phyloP scores from a whole-genome alignment of 1,140 invertebrate species.

The Halotydeus destructor region DNA sequence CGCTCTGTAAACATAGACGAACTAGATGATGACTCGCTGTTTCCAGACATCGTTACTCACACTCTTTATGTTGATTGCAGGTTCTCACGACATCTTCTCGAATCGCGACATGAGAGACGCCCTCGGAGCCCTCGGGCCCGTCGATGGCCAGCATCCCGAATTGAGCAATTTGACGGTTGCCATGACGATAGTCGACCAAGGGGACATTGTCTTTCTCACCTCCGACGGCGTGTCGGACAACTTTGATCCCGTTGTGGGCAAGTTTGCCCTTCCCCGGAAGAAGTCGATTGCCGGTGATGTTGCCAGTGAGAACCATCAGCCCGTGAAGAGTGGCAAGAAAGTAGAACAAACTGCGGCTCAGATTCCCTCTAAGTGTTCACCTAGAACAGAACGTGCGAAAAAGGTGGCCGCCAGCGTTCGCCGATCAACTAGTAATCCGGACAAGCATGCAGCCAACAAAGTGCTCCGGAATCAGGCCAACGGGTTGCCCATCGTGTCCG shows the following conservation, averaged over 20 bases:
- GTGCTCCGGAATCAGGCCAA: constrained; percentile 16
- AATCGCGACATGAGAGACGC: constrained; percentile 82
- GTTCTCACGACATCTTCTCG: constrained; percentile 67
- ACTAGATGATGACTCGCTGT: too few relatives aligned
- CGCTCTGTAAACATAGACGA: too few relatives aligned
- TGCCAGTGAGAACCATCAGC: neutral
- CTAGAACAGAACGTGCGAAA: too few relatives aligned
- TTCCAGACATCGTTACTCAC: too few relatives aligned
- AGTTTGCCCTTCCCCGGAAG: constrained; percentile 47
- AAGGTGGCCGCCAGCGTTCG: constrained; percentile 7
- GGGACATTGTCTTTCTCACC: constrained; percentile 70
- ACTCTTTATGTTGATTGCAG: constrained; percentile 24
- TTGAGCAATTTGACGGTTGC: constrained; percentile 72
- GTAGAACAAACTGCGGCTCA: too few relatives aligned
- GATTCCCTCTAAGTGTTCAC: too few relatives aligned
- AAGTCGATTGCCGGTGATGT: neutral
- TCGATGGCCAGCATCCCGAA: constrained; percentile 68
- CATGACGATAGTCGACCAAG: constrained; percentile 56
- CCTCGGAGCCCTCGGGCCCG: constrained; percentile 65
- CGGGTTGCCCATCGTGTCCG: constrained; percentile 46
- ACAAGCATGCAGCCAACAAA: constrained; percentile 12
- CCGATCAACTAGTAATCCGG: constrained; percentile 14
- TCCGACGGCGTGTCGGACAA: constrained; percentile 84
- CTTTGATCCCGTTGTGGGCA: constrained; percentile 80
- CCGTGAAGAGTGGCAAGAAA: constrained; percentile 9